Conservation (phyloP, 2,113 vertebrate species). For the Brachyhypopomus occidentalis region DNA sequence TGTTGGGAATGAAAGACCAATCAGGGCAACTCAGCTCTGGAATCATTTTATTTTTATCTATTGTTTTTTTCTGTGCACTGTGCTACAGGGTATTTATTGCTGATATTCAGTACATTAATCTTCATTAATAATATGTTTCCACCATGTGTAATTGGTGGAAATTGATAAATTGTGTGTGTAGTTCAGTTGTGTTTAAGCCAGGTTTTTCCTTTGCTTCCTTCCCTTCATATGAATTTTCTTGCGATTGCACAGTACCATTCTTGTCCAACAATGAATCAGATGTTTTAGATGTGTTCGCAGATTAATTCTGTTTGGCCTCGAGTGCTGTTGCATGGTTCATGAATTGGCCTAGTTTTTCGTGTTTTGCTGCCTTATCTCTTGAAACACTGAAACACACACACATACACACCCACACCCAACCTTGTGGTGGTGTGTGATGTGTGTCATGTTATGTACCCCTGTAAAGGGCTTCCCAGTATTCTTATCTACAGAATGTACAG, state of each 20-base stretch:
- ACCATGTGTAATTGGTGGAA: neutral
- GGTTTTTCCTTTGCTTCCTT: neutral
- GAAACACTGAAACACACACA: constrained; percentile 1
- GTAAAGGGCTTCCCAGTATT: neutral
- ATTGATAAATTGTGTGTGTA: neutral
- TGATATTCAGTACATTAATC: neutral
- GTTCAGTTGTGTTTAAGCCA: neutral
- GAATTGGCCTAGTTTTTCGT: constrained; percentile 1
- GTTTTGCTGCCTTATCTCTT: constrained; percentile 12
- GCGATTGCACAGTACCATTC: neutral
- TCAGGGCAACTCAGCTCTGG: neutral
- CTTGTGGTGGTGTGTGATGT: constrained; percentile 14
- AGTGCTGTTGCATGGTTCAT: neutral
- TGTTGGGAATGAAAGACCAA: neutral
- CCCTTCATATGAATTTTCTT: neutral
- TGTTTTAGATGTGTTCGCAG: neutral
- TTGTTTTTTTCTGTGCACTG: constrained; percentile 1
- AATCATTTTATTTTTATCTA: neutral
- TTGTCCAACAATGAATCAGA: neutral
- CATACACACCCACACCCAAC: neutral
- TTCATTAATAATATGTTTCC: neutral
- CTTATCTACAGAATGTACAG: constrained; percentile 1
- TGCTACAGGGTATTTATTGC: neutral
- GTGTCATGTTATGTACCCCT: neutral
- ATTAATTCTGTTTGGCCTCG: neutral